A percentile compares a stretch with the other conserved stretches of the same genome.
Evolutionary conservation across 2,888 invertebrate genomes (phyloP).

Genomic region (Idaea dimidiata): DNA sequence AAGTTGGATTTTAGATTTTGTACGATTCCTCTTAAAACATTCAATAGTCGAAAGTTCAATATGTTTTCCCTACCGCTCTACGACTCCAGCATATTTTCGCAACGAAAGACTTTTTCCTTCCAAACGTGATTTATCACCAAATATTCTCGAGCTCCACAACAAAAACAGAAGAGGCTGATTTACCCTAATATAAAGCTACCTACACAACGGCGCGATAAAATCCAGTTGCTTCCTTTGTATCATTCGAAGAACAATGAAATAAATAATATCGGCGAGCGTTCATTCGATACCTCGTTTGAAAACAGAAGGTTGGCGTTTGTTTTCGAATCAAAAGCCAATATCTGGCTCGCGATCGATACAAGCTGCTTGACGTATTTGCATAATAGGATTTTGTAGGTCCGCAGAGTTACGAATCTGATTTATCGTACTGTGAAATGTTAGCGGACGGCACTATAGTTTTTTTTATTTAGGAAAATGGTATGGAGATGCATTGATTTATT

Average conservation of each 20-base stretch:
- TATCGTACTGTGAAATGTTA: conserved; percentile 25
- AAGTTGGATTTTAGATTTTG: too few relatives aligned
- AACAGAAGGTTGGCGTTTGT: conserved; percentile 67
- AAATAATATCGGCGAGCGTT: conserved; percentile 13
- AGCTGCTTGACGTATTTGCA: conserved; percentile 71
- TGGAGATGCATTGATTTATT: not conserved
- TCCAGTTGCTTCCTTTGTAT: conserved; percentile 1
- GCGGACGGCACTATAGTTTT: not conserved
- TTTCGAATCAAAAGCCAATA: conserved; percentile 77
- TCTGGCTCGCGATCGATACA: conserved; percentile 65
- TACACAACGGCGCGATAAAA: not conserved
- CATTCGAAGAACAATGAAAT: conserved; percentile 4
- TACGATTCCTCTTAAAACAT: too few relatives aligned
- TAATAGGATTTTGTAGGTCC: conserved; percentile 67
- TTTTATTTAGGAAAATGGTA: not conserved
- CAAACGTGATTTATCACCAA: not conserved
- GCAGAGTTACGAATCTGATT: conserved; percentile 39
- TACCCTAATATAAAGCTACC: conserved; percentile 1
- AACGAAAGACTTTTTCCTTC: not conserved
- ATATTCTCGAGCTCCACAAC: not conserved
- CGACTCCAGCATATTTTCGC: not conserved
- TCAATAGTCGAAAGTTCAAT: too few relatives aligned
- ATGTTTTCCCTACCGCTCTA: not conserved
- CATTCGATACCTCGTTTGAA: conserved; percentile 56
- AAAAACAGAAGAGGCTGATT: not conserved